Conservation (phyloP, 2,113 vertebrate species). For the Sciurus niger region DNA sequence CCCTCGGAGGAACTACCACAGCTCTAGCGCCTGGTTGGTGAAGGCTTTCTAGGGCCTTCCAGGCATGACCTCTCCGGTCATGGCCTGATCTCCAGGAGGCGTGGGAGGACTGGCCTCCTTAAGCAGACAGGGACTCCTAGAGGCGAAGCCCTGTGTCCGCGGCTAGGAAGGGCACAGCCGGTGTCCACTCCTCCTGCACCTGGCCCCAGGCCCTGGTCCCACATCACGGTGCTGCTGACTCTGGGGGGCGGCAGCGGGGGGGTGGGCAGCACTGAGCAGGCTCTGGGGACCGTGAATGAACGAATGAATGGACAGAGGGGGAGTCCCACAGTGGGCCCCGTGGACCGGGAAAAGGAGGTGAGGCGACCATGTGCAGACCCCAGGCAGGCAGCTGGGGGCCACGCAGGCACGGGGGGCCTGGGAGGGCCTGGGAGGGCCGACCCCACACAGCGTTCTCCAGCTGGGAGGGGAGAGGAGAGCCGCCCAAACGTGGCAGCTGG, state of each 20-base stretch:
- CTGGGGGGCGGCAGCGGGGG: not conserved
- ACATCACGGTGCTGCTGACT: fast-evolving
- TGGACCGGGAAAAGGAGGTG: not conserved
- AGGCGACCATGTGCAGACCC: not conserved
- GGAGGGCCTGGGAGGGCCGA: not conserved
- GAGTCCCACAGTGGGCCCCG: not conserved
- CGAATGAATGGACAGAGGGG: not conserved
- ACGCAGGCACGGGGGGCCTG: not conserved
- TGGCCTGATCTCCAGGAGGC: not conserved
- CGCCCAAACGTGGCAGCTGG: not conserved
- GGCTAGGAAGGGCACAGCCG: not conserved
- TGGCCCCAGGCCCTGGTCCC: not conserved
- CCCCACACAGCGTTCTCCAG: not conserved
- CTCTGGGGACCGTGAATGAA: not conserved
- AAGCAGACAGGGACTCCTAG: not conserved
- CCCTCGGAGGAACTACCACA: not conserved
- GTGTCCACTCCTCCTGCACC: not conserved
- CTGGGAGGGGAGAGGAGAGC: not conserved
- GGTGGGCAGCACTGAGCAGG: not conserved
- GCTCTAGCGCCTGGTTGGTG: not conserved
- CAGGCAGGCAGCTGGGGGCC: not conserved
- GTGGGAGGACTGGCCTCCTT: not conserved
- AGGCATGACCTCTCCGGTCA: too few relatives aligned
- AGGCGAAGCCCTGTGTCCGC: not conserved
- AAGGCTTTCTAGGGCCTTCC: not conserved